Percentiles rank a stretch among this genome's conserved stretches.
Evolutionary conservation across 2,888 invertebrate genomes (phyloP).

Genomic region (Steinernema hermaphroditum): DNA sequence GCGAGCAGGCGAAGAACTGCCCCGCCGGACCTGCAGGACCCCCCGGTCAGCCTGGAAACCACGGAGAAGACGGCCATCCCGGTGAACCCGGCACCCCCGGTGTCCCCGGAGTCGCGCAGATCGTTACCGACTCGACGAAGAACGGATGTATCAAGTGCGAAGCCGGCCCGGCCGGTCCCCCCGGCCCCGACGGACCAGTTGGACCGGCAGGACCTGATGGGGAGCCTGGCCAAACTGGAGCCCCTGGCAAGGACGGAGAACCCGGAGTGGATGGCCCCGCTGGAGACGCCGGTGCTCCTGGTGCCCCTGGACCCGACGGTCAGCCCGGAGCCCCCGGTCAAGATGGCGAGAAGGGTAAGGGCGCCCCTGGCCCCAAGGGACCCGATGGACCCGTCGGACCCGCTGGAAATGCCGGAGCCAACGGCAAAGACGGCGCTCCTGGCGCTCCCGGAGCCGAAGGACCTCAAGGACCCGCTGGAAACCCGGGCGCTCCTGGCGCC

Average conservation of each 20-base stretch:
- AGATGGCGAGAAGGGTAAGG: not conserved
- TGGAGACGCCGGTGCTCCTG: not conserved
- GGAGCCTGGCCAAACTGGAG: not conserved
- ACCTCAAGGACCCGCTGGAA: not conserved
- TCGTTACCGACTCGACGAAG: not conserved
- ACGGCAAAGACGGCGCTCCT: slow-evolving; percentile 4
- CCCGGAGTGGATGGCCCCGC: not conserved
- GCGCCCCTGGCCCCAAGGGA: not conserved
- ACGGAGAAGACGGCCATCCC: too few relatives aligned
- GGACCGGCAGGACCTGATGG: slow-evolving; percentile 30
- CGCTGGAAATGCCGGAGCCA: slow-evolving; percentile 7
- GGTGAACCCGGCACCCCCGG: not conserved
- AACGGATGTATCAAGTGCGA: slow-evolving; percentile 23
- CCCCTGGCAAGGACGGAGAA: slow-evolving; percentile 2
- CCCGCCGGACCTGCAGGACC: too few relatives aligned
- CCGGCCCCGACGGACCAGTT: slow-evolving; percentile 32
- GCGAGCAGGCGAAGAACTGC: too few relatives aligned
- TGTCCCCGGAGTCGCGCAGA: slow-evolving; percentile 4
- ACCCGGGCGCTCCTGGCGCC: not conserved
- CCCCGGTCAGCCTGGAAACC: too few relatives aligned
- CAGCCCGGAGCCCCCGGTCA: not conserved
- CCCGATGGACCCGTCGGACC: not conserved
- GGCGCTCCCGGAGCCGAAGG: slow-evolving; percentile 4
- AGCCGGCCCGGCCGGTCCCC: slow-evolving; percentile 15
- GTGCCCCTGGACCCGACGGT: not conserved